A percentile compares a stretch with the other conserved stretches of the same genome.
These are phyloP conservation scores for Leucopternis melanops DNA, from an alignment of 2,113 vertebrate species.

Conservation along the genomic window DNA sequence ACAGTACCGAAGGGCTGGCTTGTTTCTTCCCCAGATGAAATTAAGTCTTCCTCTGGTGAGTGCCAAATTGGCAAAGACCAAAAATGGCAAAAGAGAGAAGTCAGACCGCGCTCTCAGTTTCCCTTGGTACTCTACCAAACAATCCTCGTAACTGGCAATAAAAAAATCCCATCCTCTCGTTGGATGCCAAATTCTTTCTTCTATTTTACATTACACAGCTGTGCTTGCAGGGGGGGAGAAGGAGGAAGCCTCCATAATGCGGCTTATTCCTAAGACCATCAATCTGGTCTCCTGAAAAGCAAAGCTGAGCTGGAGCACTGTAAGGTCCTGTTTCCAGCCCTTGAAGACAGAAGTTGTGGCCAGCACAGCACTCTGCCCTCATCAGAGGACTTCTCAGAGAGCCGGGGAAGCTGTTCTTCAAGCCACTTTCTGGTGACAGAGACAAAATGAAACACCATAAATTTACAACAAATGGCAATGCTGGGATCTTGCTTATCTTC, in stretches of 20 bases:
- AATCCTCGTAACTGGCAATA: neutral
- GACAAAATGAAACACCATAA: neutral
- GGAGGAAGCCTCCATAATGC: neutral
- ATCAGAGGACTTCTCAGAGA: neutral
- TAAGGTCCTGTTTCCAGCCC: neutral
- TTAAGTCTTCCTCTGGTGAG: neutral
- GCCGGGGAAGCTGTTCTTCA: neutral
- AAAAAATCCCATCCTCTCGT: neutral
- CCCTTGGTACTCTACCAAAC: constrained; percentile 13
- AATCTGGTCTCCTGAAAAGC: neutral
- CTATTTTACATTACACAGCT: constrained; percentile 22
- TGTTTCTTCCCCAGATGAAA: constrained; percentile 26
- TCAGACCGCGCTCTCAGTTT: neutral
- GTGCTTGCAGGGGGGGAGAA: neutral
- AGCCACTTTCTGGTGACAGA: neutral
- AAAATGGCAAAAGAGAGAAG: neutral
- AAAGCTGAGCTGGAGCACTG: neutral
- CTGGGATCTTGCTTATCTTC: neutral
- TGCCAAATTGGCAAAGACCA: constrained; percentile 16
- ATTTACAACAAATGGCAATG: neutral
- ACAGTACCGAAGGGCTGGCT: neutral
- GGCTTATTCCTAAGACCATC: neutral
- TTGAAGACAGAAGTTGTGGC: neutral
- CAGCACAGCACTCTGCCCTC: neutral
- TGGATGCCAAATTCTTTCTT: constrained; percentile 20